phyloP scores from a whole-genome alignment of 2,888 invertebrate genomes.

The Tubulanus polymorphus region DNA sequence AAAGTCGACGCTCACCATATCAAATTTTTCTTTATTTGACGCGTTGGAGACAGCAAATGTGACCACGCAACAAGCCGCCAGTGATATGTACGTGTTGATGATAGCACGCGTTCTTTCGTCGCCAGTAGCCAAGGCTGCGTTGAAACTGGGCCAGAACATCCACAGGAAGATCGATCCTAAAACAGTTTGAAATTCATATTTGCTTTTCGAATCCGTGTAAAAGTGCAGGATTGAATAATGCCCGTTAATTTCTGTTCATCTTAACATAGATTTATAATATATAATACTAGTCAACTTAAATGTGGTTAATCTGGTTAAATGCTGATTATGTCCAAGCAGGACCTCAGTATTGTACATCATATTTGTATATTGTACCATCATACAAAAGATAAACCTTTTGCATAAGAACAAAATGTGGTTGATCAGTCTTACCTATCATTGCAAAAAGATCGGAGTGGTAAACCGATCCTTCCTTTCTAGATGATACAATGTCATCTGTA shows the following conservation, averaged over 20 bases:
- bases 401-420: too few species aligned
- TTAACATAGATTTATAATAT: too few species aligned
- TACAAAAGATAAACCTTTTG: too few species aligned
- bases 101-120: constrained; percentile 79
- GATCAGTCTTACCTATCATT: constrained; percentile 75
- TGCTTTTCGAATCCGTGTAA: too few species aligned
- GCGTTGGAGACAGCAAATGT: constrained; percentile 80
- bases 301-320: too few species aligned
- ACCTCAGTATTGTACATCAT: too few species aligned
- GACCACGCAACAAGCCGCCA: constrained; percentile 76
- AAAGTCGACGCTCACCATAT: constrained; percentile 49
- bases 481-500: constrained; percentile 13
- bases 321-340: too few species aligned
- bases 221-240: too few species aligned
- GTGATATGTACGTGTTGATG: constrained; percentile 86
- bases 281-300: too few species aligned
- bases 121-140: constrained; percentile 68
- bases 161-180: constrained; percentile 87
- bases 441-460: constrained; percentile 86
- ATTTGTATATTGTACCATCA: too few species aligned
- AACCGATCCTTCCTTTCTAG: constrained; percentile 49
- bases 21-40: constrained; percentile 55
- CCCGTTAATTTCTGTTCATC: too few species aligned
- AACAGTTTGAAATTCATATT: too few species aligned
- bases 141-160: constrained; percentile 98